Conservation (phyloP, 37 sponge, comb jelly and placozoan genomes). For the Mnemiopsis leidyi region DNA sequence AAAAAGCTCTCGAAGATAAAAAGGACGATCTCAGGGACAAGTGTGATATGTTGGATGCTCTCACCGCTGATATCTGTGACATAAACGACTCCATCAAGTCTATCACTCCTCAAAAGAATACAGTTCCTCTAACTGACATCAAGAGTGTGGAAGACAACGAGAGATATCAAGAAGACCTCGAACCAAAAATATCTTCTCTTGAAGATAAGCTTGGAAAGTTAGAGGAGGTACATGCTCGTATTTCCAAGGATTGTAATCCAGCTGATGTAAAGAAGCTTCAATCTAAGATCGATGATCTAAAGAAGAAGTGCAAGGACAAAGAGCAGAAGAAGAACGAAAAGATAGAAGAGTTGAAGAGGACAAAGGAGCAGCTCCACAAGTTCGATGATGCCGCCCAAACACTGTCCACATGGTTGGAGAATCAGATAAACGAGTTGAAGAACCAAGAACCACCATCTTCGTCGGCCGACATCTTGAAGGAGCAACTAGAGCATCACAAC, state of each 20-base stretch:
- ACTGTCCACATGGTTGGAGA: conserved; percentile 28
- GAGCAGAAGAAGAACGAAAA: conserved; percentile 45
- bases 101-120: background rate
- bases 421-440: conserved; percentile 35
- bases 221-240: conserved; percentile 41
- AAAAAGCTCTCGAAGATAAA: background rate
- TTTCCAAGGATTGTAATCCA: conserved; percentile 39
- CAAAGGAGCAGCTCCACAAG: background rate
- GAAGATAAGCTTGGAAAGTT: conserved; percentile 54
- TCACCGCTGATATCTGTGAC: conserved; percentile 25
- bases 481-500: background rate
- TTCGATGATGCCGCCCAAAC: background rate
- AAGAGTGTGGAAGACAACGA: conserved; percentile 31
- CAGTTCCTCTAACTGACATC: background rate
- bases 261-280: conserved; percentile 46
- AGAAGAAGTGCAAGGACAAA: conserved; percentile 59
- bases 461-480: background rate
- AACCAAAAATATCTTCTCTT: conserved; percentile 12
- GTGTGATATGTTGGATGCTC: conserved; percentile 59
- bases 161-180: conserved; percentile 16
- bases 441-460: conserved; percentile 42
- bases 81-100: conserved; percentile 34
- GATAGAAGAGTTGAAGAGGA: conserved; percentile 11
- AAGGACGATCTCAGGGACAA: conserved; percentile 31
- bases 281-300: conserved; percentile 39